A percentile compares a stretch with the other conserved stretches of the same genome.
phyloP scores from a whole-genome alignment of 2,888 invertebrate genomes.

The Hartigia nigra region DNA sequence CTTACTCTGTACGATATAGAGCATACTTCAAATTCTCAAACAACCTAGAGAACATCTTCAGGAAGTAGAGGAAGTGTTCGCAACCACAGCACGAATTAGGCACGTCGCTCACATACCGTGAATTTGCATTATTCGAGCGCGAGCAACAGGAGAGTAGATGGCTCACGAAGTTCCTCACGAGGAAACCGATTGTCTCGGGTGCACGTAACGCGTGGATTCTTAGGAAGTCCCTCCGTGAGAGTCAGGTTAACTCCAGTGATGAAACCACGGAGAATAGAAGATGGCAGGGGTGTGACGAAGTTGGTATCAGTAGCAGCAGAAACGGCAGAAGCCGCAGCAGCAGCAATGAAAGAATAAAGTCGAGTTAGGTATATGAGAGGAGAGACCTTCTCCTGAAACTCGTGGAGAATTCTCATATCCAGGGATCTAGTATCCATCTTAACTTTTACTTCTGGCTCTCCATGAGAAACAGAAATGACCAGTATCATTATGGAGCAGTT shows the following conservation, averaged over 20 bases:
- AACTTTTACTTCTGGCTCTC: background rate
- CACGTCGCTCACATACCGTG: slow-evolving; percentile 17
- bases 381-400: background rate
- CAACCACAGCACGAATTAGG: slow-evolving; percentile 13
- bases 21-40: background rate
- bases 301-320: background rate
- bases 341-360: background rate
- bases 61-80: background rate
- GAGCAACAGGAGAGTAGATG: slow-evolving; percentile 33
- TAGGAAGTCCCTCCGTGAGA: background rate
- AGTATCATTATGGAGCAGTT: background rate
- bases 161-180: slow-evolving; percentile 14
- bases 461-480: background rate
- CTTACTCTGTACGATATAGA: background rate
- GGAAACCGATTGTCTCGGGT: background rate
- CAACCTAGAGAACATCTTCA: slow-evolving; percentile 6
- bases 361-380: background rate
- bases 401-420: background rate
- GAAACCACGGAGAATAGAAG: background rate
- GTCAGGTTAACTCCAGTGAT: background rate
- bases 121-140: slow-evolving; percentile 41
- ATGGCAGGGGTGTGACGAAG: background rate
- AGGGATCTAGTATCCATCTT: background rate
- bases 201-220: background rate
- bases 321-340: background rate